Evolutionary conservation across 2,113 vertebrate genomes (phyloP), one percentile per base, ranked within the genome.

Genomic region (Lipophrys pholis): DNA sequence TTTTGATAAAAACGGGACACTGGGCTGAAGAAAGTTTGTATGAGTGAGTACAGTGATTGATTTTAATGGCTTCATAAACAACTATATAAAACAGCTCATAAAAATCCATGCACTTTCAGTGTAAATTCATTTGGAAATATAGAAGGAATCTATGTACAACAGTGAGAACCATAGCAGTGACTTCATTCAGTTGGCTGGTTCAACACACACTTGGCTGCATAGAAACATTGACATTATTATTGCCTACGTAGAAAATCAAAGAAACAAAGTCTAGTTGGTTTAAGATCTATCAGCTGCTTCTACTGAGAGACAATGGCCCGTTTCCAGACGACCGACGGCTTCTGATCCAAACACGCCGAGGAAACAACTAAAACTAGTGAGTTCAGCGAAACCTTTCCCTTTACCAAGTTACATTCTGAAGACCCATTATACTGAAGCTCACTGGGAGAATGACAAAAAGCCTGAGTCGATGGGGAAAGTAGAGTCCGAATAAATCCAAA

Each of bases 81-180:
- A 94, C 92, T 94, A 93, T 95, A 95, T 93, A 94, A 94, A 94
- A 93, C 91, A 91, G 89, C 91, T 88, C 86, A 91, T 92, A 94
- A 94, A 94, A 94, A 93, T 87, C 80, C 93, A 94, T 95, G 94
- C 94, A 93, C 92, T 91, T 93, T 95, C 91, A 92, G 92, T 94
- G 93, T 96, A 96, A 96, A 96, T 96, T 97, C 95, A 95, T 96
- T 96, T 95, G 96, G 93, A 95, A 96, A 96, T 96, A 97, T 95
- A 96, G 92, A 96, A 93, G 92, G 95, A 95, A 95, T 94, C 87
- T 97, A 96, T 97, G 82, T 97, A 99, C 97, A 98, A 95, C 94
- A 94, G 93, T 94, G 95, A 95, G 94, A 94, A 96, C 90, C 94
- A 90, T 94, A 96, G 97, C 96, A 99, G 95, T 95, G 94, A 93